Base-by-base conservation (phyloP, 92 coral and sea anemone species). In the Phymanthus crucifer region DNA sequence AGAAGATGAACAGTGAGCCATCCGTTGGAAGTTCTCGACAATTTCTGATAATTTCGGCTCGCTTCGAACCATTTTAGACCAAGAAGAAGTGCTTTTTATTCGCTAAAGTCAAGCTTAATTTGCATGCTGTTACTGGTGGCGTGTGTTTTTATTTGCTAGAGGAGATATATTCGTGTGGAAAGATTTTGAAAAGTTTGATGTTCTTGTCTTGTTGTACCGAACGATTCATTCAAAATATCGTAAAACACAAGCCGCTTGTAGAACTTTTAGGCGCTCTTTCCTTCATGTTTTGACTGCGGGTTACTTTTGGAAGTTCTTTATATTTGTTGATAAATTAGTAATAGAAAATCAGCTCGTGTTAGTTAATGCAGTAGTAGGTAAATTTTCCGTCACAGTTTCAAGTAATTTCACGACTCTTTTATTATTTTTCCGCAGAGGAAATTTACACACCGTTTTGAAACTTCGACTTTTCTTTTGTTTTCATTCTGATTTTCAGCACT, bases 401-500 rank as follows among this genome's bases (percentile, higher is more conserved):
- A 74, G 16, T n/a, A 43, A 19, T 43, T 46, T 43, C 40, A 50
- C 68, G 14, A 70, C 69, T 33, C 54, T 61, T 48, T 37, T 77
- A 4, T 67, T 32, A 26, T 67, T 67, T 78, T 79, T 76, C 69
- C 83, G 75, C 75, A 14, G 35, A 67, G 74, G 74, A 67, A 70
- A 37, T 79, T 79, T 67, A 34, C 67, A 32, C 52, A 23, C 66
- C 48, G 35, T 33, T 40, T 71, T 56, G 21, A 50, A 72, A 21
- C 33, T 78, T 48, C 80, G 24, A 66, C 72, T 58, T 74, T 57
- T 82, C 77, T 82, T 69, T 82, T 82, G 86, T 82, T 74, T 71
- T 61, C 74, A 11, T 9, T 19, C 47, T 3, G 72, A 66, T 66
- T 81, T 81, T 72, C 70, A 79, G 70, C 87, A 66, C 83, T 78